These are phyloP conservation scores for Agriopis aurantiaria DNA, from an alignment of 2,888 invertebrate genomes.

Conservation along the genomic window DNA sequence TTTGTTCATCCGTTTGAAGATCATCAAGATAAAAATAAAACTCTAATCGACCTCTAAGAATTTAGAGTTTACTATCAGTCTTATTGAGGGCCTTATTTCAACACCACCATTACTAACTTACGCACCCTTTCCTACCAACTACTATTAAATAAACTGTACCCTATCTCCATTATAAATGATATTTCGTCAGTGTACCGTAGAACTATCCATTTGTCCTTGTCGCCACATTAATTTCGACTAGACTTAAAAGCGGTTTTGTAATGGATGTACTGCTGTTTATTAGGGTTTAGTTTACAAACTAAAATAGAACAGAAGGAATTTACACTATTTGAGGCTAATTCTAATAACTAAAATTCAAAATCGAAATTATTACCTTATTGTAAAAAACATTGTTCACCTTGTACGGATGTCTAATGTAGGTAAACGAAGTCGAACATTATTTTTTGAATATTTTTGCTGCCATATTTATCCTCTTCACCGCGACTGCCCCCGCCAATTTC, in stretches of 20 bases:
- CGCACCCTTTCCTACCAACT: background rate
- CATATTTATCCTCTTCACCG: no score
- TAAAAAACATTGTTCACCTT: no score
- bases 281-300: conserved; percentile 5
- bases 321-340: background rate
- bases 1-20: no score
- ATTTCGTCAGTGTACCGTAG: conserved; percentile 40
- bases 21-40: no score
- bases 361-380: no score
- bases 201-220: conserved; percentile 42
- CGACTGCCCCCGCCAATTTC: no score
- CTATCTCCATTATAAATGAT: conserved; percentile 42
- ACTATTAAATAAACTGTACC: conserved; percentile 10
- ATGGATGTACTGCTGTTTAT: conserved; percentile 23
- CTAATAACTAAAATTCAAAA: no score
- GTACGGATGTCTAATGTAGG: no score
- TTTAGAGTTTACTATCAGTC: background rate
- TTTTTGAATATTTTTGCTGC: no score
- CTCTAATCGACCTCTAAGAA: background rate
- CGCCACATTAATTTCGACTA: conserved; percentile 40
- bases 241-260: conserved; percentile 29
- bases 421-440: no score
- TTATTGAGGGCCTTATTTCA: background rate
- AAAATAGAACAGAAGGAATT: background rate
- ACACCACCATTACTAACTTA: background rate